Evolutionary conservation across 2,888 invertebrate genomes (phyloP).

Genomic region (Clunio marinus): DNA sequence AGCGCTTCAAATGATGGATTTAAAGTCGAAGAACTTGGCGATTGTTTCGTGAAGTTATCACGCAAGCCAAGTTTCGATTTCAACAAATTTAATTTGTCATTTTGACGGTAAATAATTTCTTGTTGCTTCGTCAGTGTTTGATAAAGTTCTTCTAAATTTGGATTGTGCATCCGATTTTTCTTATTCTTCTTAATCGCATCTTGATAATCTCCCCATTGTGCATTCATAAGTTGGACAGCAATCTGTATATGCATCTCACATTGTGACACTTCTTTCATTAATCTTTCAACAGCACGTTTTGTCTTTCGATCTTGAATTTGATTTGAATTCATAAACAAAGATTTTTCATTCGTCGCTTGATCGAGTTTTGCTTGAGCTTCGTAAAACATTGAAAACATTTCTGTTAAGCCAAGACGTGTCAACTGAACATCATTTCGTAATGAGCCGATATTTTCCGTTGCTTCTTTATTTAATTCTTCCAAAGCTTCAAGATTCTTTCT

Average conservation of each 20-base stretch:
- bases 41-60: slow-evolving; percentile 8
- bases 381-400: slow-evolving; percentile 50
- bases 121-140: slow-evolving; percentile 72
- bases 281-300: slow-evolving; percentile 59
- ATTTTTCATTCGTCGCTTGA: slow-evolving; percentile 48
- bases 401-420: slow-evolving; percentile 52
- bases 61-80: slow-evolving; percentile 45
- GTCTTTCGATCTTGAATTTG: slow-evolving; percentile 45
- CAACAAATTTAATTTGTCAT: slow-evolving; percentile 52
- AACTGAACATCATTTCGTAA: slow-evolving; percentile 59
- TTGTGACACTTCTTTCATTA: slow-evolving; percentile 66
- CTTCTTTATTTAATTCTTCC: slow-evolving; percentile 59
- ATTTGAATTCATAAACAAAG: slow-evolving; percentile 25
- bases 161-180: slow-evolving; percentile 55
- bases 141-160: slow-evolving; percentile 72
- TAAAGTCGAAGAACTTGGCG: neutral
- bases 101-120: slow-evolving; percentile 61
- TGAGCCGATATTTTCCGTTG: slow-evolving; percentile 58
- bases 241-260: slow-evolving; percentile 71
- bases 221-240: slow-evolving; percentile 67
- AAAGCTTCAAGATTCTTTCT: slow-evolving; percentile 55
- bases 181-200: slow-evolving; percentile 53
- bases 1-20: slow-evolving; percentile 47
- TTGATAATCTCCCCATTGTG: slow-evolving; percentile 68
- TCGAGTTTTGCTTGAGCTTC: slow-evolving; percentile 49